Evolutionary conservation across 2,797 vertebrate genomes (phyloP), one percentile per base, ranked within the genome.

Genomic region (Lepilemur ruficaudatus): DNA sequence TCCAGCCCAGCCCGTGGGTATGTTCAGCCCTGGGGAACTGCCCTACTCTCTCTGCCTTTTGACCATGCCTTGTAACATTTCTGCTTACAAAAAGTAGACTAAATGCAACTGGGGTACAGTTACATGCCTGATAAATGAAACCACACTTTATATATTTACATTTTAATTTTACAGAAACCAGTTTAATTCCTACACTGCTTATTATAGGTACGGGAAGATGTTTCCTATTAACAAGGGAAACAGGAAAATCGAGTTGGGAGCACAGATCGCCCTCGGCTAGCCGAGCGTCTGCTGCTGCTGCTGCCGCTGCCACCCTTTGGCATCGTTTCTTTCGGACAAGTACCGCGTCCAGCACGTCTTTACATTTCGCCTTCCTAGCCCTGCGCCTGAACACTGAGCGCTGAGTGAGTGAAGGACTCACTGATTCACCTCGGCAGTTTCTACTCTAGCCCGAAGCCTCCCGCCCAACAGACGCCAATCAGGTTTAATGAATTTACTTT

Each of bases 161-260:
- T 48, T 92, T 69, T 48, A 91, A 84, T 35, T 85, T 94, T 78
- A 78, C 8, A 65, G 43, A 95, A 67, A 70, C 52, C 38, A 41
- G 46, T 23, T 70, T 73, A 50, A 80, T 43, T 65, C 50, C 57
- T 35, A 69, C 5, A 52, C 30, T 59, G 59, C 72, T 41, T 72
- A 8, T 79, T 52, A 32, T 5, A 41, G n/a, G 17, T 20, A 32
- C 67, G 35, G 65, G 46, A 81, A 65, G 41, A 11, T 4, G 18
- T 82, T 63, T 48, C 17, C 30, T 18, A 7, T 28, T 46, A 55
- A 61, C 12, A 25, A 79, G 25, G 70, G 52, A 86, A 90, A 70
- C 14, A 69, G 79, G 72, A 61, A 87, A 35, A 65, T 8, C n/a
- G 17, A 41, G 48, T 25, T 38, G 32, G 52, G 10, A 52, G 41